Evolutionary conservation across 1,140 invertebrate genomes (phyloP).

Genomic region (Drosophila gunungcola): DNA sequence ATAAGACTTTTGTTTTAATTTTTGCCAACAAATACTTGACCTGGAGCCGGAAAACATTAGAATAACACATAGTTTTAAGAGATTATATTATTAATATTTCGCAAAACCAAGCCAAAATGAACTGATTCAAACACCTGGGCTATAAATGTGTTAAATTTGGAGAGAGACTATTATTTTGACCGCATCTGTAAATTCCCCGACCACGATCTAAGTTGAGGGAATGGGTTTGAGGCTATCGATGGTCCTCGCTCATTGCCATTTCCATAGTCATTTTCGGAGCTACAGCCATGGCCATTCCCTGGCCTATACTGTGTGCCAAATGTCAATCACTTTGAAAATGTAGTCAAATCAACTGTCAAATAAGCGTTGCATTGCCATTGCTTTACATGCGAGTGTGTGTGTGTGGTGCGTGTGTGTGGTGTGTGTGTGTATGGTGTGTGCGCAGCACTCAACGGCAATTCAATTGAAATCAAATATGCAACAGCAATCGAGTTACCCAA

Average conservation of each 20-base stretch:
- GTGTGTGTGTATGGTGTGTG: constrained; percentile 38
- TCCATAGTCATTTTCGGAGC: constrained; percentile 23
- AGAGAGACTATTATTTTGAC: not conserved
- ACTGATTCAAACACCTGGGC: no score
- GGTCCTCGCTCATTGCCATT: constrained; percentile 15
- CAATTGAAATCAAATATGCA: constrained; percentile 83
- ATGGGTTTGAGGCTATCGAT: not conserved
- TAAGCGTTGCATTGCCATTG: constrained; percentile 71
- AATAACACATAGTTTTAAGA: no score
- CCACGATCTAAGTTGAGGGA: constrained; percentile 2
- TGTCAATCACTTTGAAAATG: constrained; percentile 80
- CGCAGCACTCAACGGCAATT: constrained; percentile 77
- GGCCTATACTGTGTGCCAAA: constrained; percentile 65
- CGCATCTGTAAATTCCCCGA: not conserved
- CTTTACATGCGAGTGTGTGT: constrained; percentile 20
- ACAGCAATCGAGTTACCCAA: constrained; percentile 79
- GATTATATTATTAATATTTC: no score
- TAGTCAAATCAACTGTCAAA: constrained; percentile 82
- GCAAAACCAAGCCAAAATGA: no score
- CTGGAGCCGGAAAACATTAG: no score
- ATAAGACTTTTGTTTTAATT: no score
- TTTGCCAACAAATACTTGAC: no score
- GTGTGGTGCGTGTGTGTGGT: constrained; percentile 4
- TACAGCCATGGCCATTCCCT: constrained; percentile 26
- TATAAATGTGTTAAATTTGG: not conserved